Evolutionary conservation across 2,888 invertebrate genomes (phyloP).

Genomic region (Drosophila pullipes): DNA sequence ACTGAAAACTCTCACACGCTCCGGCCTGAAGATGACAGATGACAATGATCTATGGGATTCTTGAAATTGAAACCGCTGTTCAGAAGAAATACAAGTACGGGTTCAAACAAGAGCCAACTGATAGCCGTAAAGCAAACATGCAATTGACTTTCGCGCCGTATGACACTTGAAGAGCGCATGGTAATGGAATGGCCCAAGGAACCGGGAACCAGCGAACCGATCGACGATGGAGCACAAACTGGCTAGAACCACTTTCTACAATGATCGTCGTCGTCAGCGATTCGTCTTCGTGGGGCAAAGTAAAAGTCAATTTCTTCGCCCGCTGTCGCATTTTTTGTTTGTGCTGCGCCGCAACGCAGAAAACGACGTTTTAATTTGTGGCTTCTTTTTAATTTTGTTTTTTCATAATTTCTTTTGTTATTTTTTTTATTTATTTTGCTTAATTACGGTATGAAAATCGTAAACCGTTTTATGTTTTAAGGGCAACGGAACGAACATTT

Average conservation of each 20-base stretch:
- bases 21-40: constrained; percentile 52
- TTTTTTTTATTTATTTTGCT: constrained; percentile 43
- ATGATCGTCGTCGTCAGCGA: constrained; percentile 32
- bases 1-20: constrained; percentile 63
- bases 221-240: constrained; percentile 38
- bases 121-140: constrained; percentile 47
- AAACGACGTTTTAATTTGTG: constrained; percentile 60
- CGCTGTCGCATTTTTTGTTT: constrained; percentile 46
- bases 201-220: constrained; percentile 16
- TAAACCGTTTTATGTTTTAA: constrained; percentile 54
- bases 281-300: constrained; percentile 55
- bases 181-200: constrained; percentile 46
- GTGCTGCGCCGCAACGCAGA: constrained; percentile 16
- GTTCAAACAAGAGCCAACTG: constrained; percentile 23
- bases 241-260: constrained; percentile 74
- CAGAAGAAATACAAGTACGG: constrained; percentile 35
- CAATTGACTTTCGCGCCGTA: constrained; percentile 67
- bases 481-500: constrained; percentile 50
- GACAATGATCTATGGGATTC: constrained; percentile 74
- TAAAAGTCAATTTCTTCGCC: constrained; percentile 65
- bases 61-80: constrained; percentile 63
- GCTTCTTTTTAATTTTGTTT: constrained; percentile 14
- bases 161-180: constrained; percentile 62
- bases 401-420: neutral
- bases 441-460: constrained; percentile 62